Percentiles rank a stretch among this genome's conserved stretches.
phyloP scores from a whole-genome alignment of 2,797 vertebrate species.

The Gymnocypris eckloni region DNA sequence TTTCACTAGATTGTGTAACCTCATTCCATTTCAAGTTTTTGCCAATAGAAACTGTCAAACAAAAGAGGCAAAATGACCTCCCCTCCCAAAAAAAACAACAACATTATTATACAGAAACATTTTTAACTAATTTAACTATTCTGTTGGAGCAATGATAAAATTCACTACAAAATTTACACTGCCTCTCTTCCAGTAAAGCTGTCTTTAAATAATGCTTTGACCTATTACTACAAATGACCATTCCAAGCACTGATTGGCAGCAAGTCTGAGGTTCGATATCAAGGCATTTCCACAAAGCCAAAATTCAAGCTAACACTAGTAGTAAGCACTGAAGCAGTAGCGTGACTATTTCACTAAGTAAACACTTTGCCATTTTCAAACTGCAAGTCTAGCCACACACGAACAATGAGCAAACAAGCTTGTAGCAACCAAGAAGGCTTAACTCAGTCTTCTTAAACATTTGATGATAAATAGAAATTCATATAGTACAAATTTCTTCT shows the following conservation, averaged over 20 bases:
- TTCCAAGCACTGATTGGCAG: conserved; percentile 62
- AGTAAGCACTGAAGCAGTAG: conserved; percentile 27
- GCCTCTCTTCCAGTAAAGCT: conserved; percentile 57
- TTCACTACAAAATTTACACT: conserved; percentile 47
- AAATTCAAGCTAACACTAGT: conserved; percentile 26
- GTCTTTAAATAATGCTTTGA: conserved; percentile 56
- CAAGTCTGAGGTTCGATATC: conserved; percentile 65
- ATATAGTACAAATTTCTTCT: conserved; percentile 70
- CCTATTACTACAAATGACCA: conserved; percentile 51
- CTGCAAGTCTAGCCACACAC: conserved; percentile 9
- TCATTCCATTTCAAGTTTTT: conserved; percentile 55
- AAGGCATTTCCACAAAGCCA: conserved; percentile 60
- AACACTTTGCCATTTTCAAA: background rate
- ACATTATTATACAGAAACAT: background rate
- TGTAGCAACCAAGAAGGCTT: conserved; percentile 60
- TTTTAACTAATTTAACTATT: conserved; percentile 7
- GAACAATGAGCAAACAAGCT: conserved; percentile 41
- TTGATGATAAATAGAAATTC: conserved; percentile 72
- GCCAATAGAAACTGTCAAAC: conserved; percentile 4
- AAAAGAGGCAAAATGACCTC: background rate
- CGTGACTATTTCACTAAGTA: background rate
- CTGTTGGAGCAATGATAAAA: background rate
- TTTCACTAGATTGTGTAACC: conserved; percentile 55
- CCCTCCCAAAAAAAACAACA: conserved; percentile 21
- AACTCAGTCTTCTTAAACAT: conserved; percentile 34